Evolutionary conservation across 2,797 vertebrate species (phyloP).

Genomic region (Galagoides demidoff): DNA sequence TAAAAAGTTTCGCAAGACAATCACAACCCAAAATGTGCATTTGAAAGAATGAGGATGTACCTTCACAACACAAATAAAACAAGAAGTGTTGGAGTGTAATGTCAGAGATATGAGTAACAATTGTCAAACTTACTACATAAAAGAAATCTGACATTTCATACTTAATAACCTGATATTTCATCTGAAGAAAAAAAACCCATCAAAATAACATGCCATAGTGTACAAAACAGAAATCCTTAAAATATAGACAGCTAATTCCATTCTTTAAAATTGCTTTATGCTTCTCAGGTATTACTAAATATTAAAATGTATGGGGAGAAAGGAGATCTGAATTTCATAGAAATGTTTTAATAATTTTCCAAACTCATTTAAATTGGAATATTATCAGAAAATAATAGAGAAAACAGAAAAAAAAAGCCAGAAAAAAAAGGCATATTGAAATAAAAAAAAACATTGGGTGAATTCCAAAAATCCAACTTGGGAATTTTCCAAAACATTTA

Average conservation of each 20-base stretch:
- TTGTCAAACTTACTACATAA: too few species aligned
- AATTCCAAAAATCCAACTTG: constrained; percentile 61
- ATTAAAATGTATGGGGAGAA: constrained; percentile 11
- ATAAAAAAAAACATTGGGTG: constrained; percentile 38
- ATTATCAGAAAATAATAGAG: constrained; percentile 47
- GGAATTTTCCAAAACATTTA: constrained; percentile 67
- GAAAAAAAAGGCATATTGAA: neutral
- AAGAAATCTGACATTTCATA: too few species aligned
- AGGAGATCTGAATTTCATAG: constrained; percentile 62
- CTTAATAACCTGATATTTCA: neutral
- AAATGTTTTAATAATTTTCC: constrained; percentile 23
- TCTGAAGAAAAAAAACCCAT: constrained; percentile 22
- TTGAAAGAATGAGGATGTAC: too few species aligned
- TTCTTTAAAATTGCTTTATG: constrained; percentile 22
- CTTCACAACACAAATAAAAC: too few species aligned
- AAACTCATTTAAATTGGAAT: constrained; percentile 65
- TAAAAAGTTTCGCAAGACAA: too few species aligned
- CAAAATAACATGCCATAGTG: neutral
- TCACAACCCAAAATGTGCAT: too few species aligned
- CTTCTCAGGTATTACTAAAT: constrained; percentile 10
- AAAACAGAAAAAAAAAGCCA: constrained; percentile 45
- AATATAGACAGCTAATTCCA: neutral
- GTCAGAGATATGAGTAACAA: too few species aligned
- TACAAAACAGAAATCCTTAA: constrained; percentile 3
- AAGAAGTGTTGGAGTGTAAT: too few species aligned